A percentile compares a stretch with the other conserved stretches of the same genome.
Evolutionary conservation across 2,888 invertebrate species (phyloP).

Genomic region (Eristalinus sepulchralis): DNA sequence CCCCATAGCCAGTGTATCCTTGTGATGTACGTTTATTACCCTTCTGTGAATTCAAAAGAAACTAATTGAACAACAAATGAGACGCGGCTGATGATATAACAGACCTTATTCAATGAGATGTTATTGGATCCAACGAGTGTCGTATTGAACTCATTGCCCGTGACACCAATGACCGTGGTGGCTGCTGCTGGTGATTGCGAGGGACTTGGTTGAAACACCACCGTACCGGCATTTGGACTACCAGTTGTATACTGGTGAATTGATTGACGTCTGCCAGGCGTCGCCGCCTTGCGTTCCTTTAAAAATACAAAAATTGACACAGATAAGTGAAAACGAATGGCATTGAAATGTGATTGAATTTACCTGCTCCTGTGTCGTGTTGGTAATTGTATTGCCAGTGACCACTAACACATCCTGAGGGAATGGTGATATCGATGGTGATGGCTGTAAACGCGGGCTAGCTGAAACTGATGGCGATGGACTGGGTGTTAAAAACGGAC

Average conservation of each 20-base stretch:
- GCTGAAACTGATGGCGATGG: conserved; percentile 82
- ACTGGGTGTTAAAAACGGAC: conserved; percentile 82
- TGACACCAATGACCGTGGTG: conserved; percentile 80
- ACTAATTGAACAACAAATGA: not conserved
- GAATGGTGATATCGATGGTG: conserved; percentile 81
- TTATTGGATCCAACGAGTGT: conserved; percentile 81
- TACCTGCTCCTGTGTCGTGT: conserved; percentile 81
- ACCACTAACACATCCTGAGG: conserved; percentile 81
- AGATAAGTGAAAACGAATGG: not conserved
- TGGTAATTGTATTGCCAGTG: conserved; percentile 80
- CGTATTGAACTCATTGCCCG: conserved; percentile 81
- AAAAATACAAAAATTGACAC: conserved; percentile 13
- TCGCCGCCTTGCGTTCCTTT: conserved; percentile 81
- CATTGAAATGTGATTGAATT: conserved; percentile 32
- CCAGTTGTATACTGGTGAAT: conserved; percentile 80
- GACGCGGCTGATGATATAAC: not conserved
- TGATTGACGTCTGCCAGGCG: conserved; percentile 81
- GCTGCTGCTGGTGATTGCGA: conserved; percentile 81
- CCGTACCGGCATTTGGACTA: conserved; percentile 81
- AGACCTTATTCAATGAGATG: conserved; percentile 81
- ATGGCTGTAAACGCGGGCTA: conserved; percentile 81
- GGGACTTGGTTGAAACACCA: conserved; percentile 81
- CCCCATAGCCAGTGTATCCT: conserved; percentile 76
- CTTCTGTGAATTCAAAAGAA: conserved; percentile 75
- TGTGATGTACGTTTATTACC: conserved; percentile 76